Conservation (phyloP, 2,113 vertebrate species). For the Chauna torquata region DNA sequence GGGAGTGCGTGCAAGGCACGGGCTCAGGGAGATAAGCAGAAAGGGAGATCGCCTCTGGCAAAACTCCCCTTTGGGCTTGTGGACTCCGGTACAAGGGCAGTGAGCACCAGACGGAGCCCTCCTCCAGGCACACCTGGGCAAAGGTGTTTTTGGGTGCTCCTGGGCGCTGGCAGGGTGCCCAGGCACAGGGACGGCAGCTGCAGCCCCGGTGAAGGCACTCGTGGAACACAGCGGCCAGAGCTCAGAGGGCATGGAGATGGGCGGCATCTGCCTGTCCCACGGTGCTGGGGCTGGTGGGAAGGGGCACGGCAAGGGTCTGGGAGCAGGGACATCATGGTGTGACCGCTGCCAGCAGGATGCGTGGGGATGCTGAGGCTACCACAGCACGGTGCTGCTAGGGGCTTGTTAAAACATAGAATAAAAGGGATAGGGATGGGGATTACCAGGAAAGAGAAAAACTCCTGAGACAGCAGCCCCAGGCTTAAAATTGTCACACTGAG, state of each 20-base stretch:
- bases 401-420: slow-evolving; percentile 4
- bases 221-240: rapidly evolving
- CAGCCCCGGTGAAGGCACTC: not conserved
- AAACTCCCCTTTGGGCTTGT: not conserved
- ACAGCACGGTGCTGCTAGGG: not conserved
- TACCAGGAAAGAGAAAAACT: not conserved
- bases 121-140: not conserved
- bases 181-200: not conserved
- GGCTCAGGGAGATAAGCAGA: not conserved
- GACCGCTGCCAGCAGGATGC: not conserved
- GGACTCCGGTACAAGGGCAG: not conserved
- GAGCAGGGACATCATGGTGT: not conserved
- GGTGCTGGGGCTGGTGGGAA: not conserved
- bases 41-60: not conserved
- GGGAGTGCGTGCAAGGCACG: not conserved
- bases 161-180: not conserved
- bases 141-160: not conserved
- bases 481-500: not conserved
- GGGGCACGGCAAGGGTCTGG: not conserved
- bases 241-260: rapidly evolving
- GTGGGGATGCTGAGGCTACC: not conserved
- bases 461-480: not conserved
- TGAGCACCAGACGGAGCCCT: not conserved
- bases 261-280: not conserved
- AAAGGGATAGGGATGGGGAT: slow-evolving; percentile 3